Evolutionary conservation across 2,113 vertebrate species (phyloP).

Genomic region (Boulengeromyrus knoepffleri): DNA sequence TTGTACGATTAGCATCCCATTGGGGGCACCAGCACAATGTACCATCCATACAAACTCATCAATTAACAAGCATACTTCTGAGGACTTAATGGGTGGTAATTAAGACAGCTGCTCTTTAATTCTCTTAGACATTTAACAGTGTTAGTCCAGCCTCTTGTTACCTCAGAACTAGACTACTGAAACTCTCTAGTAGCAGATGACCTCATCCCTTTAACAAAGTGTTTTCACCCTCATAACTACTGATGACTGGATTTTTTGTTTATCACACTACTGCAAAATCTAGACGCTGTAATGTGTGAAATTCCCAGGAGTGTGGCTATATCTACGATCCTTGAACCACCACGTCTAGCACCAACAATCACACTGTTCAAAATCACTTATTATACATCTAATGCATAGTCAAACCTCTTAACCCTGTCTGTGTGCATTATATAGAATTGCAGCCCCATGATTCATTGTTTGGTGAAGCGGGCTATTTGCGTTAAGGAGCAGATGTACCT

Average conservation of each 20-base stretch:
- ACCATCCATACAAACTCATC: not conserved
- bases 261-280: not conserved
- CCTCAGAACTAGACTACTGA: not conserved
- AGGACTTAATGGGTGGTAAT: not conserved
- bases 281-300: not conserved
- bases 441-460: not conserved
- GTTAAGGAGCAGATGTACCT: not conserved
- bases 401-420: not conserved
- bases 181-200: not conserved
- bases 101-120: not conserved
- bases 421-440: not conserved
- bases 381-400: not conserved
- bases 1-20: not conserved
- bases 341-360: not conserved
- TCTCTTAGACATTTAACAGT: not conserved
- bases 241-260: not conserved
- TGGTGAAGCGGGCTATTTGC: not conserved
- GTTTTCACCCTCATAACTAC: not conserved
- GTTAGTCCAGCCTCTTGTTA: not conserved
- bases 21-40: not conserved
- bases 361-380: not conserved
- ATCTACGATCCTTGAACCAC: not conserved
- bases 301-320: not conserved
- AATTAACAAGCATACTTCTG: not conserved
- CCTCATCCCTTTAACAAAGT: not conserved